phyloP scores from a whole-genome alignment of 2,797 vertebrate species.

The Pangasius krempfi region DNA sequence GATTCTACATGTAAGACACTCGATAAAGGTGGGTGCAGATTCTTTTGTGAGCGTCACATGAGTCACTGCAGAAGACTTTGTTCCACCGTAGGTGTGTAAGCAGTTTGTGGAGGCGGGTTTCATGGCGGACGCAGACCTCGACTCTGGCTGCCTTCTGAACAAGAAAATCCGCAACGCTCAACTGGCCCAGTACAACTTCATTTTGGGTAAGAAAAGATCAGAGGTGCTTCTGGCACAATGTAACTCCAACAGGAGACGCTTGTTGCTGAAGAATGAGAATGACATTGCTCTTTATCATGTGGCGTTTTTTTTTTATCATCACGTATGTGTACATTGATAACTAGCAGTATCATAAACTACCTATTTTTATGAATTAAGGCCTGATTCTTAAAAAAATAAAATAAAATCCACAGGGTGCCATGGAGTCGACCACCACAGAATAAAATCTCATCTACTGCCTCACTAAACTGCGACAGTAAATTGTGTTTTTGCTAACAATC shows the following conservation, averaged over 20 bases:
- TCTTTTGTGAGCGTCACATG: background rate
- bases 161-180: conserved; percentile 96
- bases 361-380: background rate
- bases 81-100: conserved; percentile 78
- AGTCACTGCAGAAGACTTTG: conserved; percentile 10
- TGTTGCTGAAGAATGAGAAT: background rate
- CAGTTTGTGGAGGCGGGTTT: conserved; percentile 87
- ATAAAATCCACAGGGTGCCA: no score
- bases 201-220: conserved; percentile 81
- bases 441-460: background rate
- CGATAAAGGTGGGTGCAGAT: background rate
- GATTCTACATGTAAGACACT: background rate
- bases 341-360: background rate
- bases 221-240: background rate
- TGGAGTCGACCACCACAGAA: background rate
- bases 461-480: background rate
- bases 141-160: conserved; percentile 88
- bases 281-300: no score
- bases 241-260: background rate
- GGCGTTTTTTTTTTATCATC: no score
- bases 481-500: background rate
- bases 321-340: background rate
- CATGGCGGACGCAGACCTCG: conserved; percentile 91
- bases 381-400: no score
- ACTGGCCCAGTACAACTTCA: conserved; percentile 94